Conservation (phyloP, 2,797 vertebrate genomes). For the Anguilla anguilla region DNA sequence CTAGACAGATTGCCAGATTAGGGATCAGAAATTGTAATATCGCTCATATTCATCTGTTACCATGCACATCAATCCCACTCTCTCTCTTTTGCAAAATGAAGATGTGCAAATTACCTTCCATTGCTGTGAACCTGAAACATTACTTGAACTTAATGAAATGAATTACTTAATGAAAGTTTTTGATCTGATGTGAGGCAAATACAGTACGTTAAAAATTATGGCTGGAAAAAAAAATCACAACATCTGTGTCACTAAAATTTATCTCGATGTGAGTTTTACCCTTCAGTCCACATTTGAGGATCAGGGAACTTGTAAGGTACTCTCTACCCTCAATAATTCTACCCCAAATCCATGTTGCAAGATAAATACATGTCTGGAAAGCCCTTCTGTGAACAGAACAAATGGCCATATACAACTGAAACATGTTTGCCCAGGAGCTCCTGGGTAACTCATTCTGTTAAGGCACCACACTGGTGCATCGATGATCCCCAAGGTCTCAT, state of each 20-base stretch:
- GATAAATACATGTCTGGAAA: neutral
- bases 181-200: too few relatives aligned
- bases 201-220: too few relatives aligned
- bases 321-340: neutral
- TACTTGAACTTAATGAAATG: neutral
- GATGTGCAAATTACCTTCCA: neutral
- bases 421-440: neutral
- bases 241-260: too few relatives aligned
- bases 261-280: too few relatives aligned
- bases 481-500: too few relatives aligned
- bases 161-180: too few relatives aligned
- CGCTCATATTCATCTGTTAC: neutral
- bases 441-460: too few relatives aligned
- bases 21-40: neutral
- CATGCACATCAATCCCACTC: neutral
- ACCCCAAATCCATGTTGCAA: neutral
- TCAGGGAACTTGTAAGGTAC: neutral
- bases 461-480: too few relatives aligned
- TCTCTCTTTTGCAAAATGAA: neutral
- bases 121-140: neutral
- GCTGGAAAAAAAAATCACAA: too few relatives aligned
- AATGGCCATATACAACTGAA: neutral
- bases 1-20: constrained; percentile 13
- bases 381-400: neutral
- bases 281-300: neutral